These are phyloP conservation scores for Protophormia terraenovae DNA, from an alignment of 2,888 invertebrate species.

Conservation along the genomic window DNA sequence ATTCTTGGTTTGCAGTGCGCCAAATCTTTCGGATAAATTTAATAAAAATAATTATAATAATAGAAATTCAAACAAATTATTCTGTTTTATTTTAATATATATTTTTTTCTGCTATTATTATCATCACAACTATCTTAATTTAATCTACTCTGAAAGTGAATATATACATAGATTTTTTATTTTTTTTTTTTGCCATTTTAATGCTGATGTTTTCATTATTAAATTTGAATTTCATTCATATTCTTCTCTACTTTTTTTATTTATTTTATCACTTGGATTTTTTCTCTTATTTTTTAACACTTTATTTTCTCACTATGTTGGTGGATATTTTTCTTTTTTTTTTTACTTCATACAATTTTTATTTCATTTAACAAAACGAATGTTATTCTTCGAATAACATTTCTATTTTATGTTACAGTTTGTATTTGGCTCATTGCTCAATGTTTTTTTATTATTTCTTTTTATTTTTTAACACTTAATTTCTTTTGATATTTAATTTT, in stretches of 20 bases:
- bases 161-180: slow-evolving; percentile 1
- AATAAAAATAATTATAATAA: too few relatives aligned
- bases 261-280: slow-evolving; percentile 47
- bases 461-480: slow-evolving; percentile 39
- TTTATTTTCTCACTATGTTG: slow-evolving; percentile 64
- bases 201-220: slow-evolving; percentile 65
- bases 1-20: too few relatives aligned
- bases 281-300: slow-evolving; percentile 53
- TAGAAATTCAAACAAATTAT: too few relatives aligned
- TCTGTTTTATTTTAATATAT: neutral
- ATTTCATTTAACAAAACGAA: slow-evolving; percentile 66
- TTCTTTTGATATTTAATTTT: slow-evolving; percentile 62
- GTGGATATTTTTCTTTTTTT: slow-evolving; percentile 30
- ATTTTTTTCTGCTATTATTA: neutral
- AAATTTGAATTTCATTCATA: slow-evolving; percentile 65
- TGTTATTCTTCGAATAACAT: slow-evolving; percentile 55
- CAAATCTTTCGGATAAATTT: too few relatives aligned
- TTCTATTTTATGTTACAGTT: slow-evolving; percentile 45
- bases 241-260: slow-evolving; percentile 44
- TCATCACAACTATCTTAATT: slow-evolving; percentile 46
- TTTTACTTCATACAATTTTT: slow-evolving; percentile 61
- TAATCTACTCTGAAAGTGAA: slow-evolving; percentile 27
- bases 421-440: slow-evolving; percentile 21
- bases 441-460: neutral
- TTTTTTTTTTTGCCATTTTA: slow-evolving; percentile 29